Conservation (phyloP, 2,888 invertebrate species). For the Ceraclea dissimilis region DNA sequence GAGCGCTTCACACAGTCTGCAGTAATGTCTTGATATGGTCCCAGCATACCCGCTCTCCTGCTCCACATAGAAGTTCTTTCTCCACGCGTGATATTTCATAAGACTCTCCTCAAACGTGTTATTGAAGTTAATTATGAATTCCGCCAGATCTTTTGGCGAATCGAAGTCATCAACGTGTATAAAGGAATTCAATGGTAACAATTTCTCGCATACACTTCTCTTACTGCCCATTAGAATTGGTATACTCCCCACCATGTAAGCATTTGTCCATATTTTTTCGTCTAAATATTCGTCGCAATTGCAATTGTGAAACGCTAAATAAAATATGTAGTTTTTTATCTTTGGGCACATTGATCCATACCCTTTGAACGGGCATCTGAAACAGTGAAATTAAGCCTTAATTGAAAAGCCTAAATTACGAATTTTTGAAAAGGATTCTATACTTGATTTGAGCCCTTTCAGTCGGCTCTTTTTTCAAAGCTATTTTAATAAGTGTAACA, state of each 20-base stretch:
- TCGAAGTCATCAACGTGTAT: constrained; percentile 52
- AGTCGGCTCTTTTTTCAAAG: too few relatives aligned
- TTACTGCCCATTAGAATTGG: constrained; percentile 60
- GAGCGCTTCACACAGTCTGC: constrained; percentile 50
- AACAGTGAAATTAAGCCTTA: too few relatives aligned
- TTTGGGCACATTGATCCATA: constrained; percentile 50
- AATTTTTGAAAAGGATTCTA: too few relatives aligned
- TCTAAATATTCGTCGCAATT: constrained; percentile 63
- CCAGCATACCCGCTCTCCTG: constrained; percentile 65
- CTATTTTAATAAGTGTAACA: too few relatives aligned
- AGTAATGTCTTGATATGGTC: constrained; percentile 50
- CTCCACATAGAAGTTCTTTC: constrained; percentile 44
- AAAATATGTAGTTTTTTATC: constrained; percentile 56
- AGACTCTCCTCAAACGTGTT: constrained; percentile 33
- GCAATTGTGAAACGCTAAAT: constrained; percentile 63
- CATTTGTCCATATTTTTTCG: constrained; percentile 62
- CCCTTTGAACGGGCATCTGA: constrained; percentile 55
- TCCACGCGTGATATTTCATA: constrained; percentile 51
- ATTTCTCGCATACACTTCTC: constrained; percentile 35
- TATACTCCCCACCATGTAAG: constrained; percentile 52
- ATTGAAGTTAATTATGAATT: constrained; percentile 45
- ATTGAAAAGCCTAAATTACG: too few relatives aligned
- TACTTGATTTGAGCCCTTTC: too few relatives aligned
- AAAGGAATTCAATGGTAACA: constrained; percentile 57
- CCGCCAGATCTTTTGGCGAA: constrained; percentile 43